Evolutionary conservation across 2,797 vertebrate genomes (phyloP).

Genomic region (Tympanoctomys barrerae): DNA sequence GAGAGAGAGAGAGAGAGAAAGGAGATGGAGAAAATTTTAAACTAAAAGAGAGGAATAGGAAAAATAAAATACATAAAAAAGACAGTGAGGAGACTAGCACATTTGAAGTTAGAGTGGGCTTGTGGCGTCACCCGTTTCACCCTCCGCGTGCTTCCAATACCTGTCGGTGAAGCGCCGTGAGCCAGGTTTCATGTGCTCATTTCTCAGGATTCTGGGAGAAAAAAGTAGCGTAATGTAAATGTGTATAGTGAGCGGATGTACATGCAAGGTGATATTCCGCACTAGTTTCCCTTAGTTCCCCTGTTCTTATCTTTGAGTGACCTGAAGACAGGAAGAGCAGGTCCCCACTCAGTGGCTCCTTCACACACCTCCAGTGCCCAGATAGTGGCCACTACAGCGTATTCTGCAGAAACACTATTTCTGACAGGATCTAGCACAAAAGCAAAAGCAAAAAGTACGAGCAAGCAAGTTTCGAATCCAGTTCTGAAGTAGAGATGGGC

Average conservation of each 20-base stretch:
- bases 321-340: neutral
- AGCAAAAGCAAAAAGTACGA: neutral
- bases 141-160: neutral
- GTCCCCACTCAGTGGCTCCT: neutral
- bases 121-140: neutral
- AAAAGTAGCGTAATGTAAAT: neutral
- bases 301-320: neutral
- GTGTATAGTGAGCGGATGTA: neutral
- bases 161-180: neutral
- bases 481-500: neutral
- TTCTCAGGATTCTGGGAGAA: neutral
- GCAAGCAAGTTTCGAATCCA: neutral
- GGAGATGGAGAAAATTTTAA: neutral
- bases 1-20: neutral
- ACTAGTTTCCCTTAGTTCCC: conserved; percentile 4
- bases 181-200: neutral
- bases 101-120: too few relatives aligned
- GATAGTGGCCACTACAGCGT: neutral
- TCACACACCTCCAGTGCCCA: neutral
- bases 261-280: neutral
- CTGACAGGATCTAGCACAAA: conserved; percentile 3
- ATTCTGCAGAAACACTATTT: neutral
- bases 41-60: neutral
- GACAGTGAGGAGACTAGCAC: neutral
- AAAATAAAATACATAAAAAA: neutral